A percentile compares a stretch with the other conserved stretches of the same genome.
Conservation (phyloP, 2,797 vertebrate genomes). For the Tapirus indicus region DNA sequence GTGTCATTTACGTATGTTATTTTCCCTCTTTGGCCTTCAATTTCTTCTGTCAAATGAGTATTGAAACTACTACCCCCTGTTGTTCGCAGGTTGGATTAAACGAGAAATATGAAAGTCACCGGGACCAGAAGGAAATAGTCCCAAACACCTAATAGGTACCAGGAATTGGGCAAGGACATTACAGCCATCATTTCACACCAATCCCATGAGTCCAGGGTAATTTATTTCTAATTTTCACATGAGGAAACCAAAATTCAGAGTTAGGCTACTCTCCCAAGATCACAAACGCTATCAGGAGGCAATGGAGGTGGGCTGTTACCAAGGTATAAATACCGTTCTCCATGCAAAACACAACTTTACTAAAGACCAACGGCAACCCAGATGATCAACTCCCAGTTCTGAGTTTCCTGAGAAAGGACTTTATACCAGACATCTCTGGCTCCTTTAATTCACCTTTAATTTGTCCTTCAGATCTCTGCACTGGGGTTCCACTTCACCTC, state of each 20-base stretch:
- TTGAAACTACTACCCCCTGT: background rate
- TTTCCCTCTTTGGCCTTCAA: background rate
- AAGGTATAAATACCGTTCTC: background rate
- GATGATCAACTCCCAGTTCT: background rate
- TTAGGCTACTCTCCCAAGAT: background rate
- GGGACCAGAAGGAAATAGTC: background rate
- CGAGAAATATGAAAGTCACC: background rate
- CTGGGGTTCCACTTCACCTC: background rate
- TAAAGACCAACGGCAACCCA: background rate
- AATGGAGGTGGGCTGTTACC: background rate
- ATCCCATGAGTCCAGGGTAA: background rate
- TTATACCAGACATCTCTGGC: background rate
- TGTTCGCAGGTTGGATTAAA: background rate
- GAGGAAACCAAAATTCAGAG: background rate
- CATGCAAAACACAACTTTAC: background rate
- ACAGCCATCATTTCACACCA: background rate
- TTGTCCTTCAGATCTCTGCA: background rate
- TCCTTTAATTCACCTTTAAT: background rate
- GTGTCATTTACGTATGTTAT: background rate
- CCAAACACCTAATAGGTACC: background rate
- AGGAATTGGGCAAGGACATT: background rate
- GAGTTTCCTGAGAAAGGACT: background rate
- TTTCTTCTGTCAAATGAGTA: slow-evolving; percentile 9
- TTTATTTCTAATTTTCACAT: background rate
- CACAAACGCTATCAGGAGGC: background rate